Evolutionary conservation across 2,113 vertebrate genomes (phyloP).

Genomic region (Leptocoma aspasia): DNA sequence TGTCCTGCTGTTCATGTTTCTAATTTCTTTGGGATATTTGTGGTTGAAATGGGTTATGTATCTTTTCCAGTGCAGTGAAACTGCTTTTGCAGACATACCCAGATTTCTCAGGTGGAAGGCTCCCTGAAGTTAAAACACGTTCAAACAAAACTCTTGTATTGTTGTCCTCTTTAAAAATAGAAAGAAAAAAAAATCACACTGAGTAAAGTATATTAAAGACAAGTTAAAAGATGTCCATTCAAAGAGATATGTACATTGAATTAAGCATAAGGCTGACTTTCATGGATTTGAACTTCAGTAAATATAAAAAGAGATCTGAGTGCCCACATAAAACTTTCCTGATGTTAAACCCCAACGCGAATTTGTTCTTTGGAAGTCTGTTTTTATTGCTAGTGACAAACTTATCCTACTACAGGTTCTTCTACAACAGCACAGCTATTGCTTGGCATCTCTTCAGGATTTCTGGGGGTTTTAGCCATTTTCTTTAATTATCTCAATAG

Average conservation of each 20-base stretch:
- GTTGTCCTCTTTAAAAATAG: slow-evolving; percentile 90
- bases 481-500: neutral
- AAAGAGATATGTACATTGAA: neutral
- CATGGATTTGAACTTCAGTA: neutral
- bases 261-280: neutral
- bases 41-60: neutral
- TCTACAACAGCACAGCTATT: neutral
- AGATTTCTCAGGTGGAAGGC: slow-evolving; percentile 95
- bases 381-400: neutral
- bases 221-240: neutral
- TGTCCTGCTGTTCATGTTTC: neutral
- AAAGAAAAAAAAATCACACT: slow-evolving; percentile 36
- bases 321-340: neutral
- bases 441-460: neutral
- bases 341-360: neutral
- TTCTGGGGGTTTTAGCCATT: neutral
- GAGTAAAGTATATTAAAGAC: neutral
- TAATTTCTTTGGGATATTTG: neutral
- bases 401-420: neutral
- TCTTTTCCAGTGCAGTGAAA: neutral
- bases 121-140: slow-evolving; percentile 97
- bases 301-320: neutral
- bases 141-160: slow-evolving; percentile 99
- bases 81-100: slow-evolving; percentile 77
- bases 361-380: neutral